Evolutionary conservation across 2,888 invertebrate species (phyloP).

Genomic region (Eretmocerus hayati): DNA sequence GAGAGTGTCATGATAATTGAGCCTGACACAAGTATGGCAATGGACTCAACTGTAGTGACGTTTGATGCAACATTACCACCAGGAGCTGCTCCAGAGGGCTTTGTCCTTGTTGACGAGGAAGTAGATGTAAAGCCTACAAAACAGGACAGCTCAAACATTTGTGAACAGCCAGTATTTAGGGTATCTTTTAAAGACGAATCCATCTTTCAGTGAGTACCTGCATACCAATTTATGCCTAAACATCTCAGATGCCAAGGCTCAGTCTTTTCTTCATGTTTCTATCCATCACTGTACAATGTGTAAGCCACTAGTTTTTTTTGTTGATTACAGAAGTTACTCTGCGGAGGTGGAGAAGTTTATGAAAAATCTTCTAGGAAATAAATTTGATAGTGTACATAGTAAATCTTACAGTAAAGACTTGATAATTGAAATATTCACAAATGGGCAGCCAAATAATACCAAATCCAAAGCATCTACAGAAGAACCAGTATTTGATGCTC

Average conservation of each 20-base stretch:
- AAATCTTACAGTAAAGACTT: conserved; percentile 24
- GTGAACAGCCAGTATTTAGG: conserved; percentile 37
- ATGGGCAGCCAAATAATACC: background rate
- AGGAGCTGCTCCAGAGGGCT: conserved; percentile 29
- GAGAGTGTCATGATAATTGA: too few relatives aligned
- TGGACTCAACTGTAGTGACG: conserved; percentile 7
- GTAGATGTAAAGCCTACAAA: too few relatives aligned
- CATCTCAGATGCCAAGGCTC: too few relatives aligned
- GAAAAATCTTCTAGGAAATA: conserved; percentile 24
- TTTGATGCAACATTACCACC: conserved; percentile 28
- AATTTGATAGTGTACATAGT: conserved; percentile 20
- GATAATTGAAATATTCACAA: conserved; percentile 37
- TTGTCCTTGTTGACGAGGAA: conserved; percentile 28
- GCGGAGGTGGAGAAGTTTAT: conserved; percentile 30
- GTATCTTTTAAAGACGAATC: conserved; percentile 37
- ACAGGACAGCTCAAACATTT: too few relatives aligned
- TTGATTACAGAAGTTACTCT: conserved; percentile 21
- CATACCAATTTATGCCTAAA: too few relatives aligned
- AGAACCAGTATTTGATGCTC: conserved; percentile 16
- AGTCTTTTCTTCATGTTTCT: too few relatives aligned
- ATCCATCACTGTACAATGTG: background rate
- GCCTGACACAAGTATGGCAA: background rate
- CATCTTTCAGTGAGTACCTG: conserved; percentile 32
- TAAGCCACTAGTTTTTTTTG: background rate
- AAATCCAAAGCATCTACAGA: background rate